phyloP scores from a whole-genome alignment of 2,797 vertebrate species.

The Cynopterus sphinx region DNA sequence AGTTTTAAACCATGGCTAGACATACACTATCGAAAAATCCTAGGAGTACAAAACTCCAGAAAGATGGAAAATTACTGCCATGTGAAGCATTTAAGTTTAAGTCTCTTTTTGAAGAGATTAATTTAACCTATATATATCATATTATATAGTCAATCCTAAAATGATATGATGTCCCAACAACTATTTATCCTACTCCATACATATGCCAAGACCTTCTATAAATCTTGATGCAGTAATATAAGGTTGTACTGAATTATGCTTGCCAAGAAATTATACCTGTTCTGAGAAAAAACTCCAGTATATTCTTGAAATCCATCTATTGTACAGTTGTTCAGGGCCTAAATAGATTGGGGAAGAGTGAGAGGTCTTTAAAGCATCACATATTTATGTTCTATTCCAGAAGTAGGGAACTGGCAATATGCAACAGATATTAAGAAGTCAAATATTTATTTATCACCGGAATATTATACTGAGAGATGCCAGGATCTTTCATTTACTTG shows the following conservation, averaged over 20 bases:
- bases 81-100: not conserved
- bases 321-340: not conserved
- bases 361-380: not conserved
- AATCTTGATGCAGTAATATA: not conserved
- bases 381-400: not conserved
- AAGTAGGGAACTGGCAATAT: not conserved
- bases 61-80: not conserved
- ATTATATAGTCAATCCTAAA: not conserved
- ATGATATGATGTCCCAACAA: not conserved
- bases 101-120: constrained; percentile 20
- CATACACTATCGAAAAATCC: not conserved
- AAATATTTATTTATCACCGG: not conserved
- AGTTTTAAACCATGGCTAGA: not conserved
- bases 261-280: not conserved
- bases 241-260: not conserved
- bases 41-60: not conserved
- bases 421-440: not conserved
- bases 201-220: not conserved
- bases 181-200: not conserved
- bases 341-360: not conserved
- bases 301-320: not conserved
- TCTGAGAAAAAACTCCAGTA: constrained; percentile 30
- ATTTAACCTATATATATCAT: not conserved
- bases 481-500: not conserved
- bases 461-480: not conserved